Base-by-base conservation (phyloP, 2,797 vertebrate genomes). In the Schizopygopsis malacanthus region DNA sequence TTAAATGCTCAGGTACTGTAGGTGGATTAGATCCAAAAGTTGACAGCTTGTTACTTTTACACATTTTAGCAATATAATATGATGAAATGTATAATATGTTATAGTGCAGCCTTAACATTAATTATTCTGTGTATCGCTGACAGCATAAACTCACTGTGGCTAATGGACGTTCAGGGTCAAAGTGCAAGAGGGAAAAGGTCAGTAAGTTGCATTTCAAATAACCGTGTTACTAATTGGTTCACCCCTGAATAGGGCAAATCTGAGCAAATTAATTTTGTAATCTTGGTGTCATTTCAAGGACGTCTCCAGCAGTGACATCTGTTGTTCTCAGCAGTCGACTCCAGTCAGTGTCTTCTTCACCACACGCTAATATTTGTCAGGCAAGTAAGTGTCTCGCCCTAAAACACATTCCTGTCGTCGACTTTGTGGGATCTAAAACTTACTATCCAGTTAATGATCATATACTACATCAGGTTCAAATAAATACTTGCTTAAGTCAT, bases 201-300 rank as follows among this genome's bases (percentile, higher is more conserved):
- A 79, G 25, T 61, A 76, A 85, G 79, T 77, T 63, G 81, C 12
- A 61, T 85, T 88, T 88, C 59, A 56, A 69, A 79, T 79, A 65
- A 79, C 63, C 45, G 37, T 43, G 90, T 89, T 90, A 87, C 91
- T 94, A 94, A 93, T 93, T 92, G 91, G 90, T 88, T 89, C 85
- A 33, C 86, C 89, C 85, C 79, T 88, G 87, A 91, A 88, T 87
- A 86, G 90, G 90, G 88, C 90, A 90, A 91, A 90, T 91, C 89
- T 82, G 89, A 82, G 86, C 87, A 86, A 59, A 71, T 90, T 92
- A 93, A 94, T 94, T 63, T 93, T 90, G 88, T 28, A 89, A 92
- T 92, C 89, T 87, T 88, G 87, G 93, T 93, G 84, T 90, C 88
- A 86, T 93, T 92, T 94, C 92, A 95, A 95, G 94, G 94, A 94